Percentiles rank a stretch among this genome's conserved stretches.
These are phyloP conservation scores for Dryocosmus kuriphilus DNA, from an alignment of 2,888 invertebrate species.

Conservation along the genomic window DNA sequence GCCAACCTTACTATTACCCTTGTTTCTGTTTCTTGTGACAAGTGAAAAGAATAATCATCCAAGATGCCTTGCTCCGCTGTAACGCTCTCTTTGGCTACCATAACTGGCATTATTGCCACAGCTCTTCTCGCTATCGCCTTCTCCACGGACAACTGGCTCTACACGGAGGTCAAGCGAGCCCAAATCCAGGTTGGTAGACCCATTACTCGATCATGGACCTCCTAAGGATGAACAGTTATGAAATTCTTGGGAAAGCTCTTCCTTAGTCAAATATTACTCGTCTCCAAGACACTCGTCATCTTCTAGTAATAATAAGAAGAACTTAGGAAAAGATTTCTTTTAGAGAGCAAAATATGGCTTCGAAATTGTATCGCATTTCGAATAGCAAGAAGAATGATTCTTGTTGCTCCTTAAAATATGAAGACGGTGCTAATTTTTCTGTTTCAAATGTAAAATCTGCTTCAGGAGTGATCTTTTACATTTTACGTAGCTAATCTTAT, in stretches of 20 bases:
- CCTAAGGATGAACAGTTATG: background rate
- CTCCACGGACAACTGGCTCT: slow-evolving; percentile 98
- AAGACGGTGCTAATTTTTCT: too few species aligned
- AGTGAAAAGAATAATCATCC: slow-evolving; percentile 47
- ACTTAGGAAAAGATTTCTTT: background rate
- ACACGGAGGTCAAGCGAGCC: slow-evolving; percentile 93
- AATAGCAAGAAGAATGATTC: too few species aligned
- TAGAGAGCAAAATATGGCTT: too few species aligned
- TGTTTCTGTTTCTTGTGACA: slow-evolving; percentile 43
- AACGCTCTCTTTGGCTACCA: slow-evolving; percentile 95
- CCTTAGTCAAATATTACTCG: background rate
- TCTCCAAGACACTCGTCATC: background rate
- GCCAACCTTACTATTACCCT: slow-evolving; percentile 41
- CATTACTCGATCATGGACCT: slow-evolving; percentile 1
- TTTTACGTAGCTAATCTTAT: too few species aligned
- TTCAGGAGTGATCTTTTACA: too few species aligned
- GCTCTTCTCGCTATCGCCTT: slow-evolving; percentile 96
- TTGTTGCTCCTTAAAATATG: too few species aligned
- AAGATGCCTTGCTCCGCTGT: slow-evolving; percentile 97
- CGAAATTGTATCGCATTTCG: too few species aligned
- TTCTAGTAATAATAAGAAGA: background rate
- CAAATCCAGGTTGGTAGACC: slow-evolving; percentile 87
- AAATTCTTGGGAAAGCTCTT: background rate
- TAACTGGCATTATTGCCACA: slow-evolving; percentile 96
- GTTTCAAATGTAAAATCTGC: too few species aligned